These are phyloP conservation scores for Drosophila differens DNA, from an alignment of 2,888 invertebrate genomes.

Conservation along the genomic window DNA sequence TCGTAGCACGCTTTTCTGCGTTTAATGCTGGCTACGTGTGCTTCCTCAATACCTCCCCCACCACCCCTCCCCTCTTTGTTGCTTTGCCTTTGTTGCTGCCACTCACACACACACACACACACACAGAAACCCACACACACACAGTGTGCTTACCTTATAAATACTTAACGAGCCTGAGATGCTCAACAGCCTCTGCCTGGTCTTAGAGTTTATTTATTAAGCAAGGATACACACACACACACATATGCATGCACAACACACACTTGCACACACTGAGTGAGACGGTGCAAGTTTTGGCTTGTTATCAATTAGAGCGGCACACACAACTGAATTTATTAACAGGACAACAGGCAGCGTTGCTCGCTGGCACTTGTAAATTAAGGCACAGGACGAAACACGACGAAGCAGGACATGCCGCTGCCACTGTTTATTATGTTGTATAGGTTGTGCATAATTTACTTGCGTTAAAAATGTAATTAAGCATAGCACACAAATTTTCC, in stretches of 20 bases:
- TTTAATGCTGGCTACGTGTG: constrained; percentile 71
- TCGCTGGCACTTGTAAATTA: constrained; percentile 53
- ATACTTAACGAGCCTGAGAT: constrained; percentile 74
- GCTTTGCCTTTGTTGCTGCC: constrained; percentile 30
- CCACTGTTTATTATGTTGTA: constrained; percentile 72
- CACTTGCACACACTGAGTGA: not conserved
- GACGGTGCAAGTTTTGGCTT: constrained; percentile 61
- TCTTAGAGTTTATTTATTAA: constrained; percentile 80
- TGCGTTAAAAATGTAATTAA: constrained; percentile 75
- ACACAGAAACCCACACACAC: constrained; percentile 3
- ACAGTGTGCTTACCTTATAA: constrained; percentile 71
- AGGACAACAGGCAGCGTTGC: constrained; percentile 53
- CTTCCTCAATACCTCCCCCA: not conserved
- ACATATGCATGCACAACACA: not conserved
- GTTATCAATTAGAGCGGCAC: constrained; percentile 77
- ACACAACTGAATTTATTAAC: constrained; percentile 71
- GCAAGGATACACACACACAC: constrained; percentile 56
- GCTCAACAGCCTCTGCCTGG: constrained; percentile 40
- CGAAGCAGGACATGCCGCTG: constrained; percentile 7
- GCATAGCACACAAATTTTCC: constrained; percentile 47
- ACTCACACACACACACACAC: not conserved
- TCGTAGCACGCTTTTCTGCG: constrained; percentile 69
- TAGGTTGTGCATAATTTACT: constrained; percentile 75
- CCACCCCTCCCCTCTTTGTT: not conserved
- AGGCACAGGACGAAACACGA: constrained; percentile 36